phyloP scores from a whole-genome alignment of 2,888 invertebrate genomes.

The Rhagonycha lutea region DNA sequence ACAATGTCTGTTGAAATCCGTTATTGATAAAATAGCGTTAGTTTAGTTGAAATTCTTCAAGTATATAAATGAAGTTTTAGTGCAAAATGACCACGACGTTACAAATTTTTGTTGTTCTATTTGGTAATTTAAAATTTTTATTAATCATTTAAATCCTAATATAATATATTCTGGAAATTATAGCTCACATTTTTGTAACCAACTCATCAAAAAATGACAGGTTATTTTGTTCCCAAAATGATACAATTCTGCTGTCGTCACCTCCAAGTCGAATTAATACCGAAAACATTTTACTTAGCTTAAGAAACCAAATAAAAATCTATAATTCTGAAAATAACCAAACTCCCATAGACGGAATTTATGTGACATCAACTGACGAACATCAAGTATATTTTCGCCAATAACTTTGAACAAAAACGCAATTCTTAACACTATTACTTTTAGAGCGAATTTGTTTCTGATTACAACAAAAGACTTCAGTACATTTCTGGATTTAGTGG shows the following conservation, averaged over 20 bases:
- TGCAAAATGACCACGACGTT: neutral
- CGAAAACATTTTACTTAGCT: neutral
- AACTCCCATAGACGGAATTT: neutral
- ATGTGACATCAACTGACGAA: neutral
- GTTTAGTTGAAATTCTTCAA: neutral
- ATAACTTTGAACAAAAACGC: neutral
- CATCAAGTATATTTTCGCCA: neutral
- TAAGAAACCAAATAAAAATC: neutral
- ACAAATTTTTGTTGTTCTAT: neutral
- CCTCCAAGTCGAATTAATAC: neutral
- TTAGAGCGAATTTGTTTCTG: constrained; percentile 78
- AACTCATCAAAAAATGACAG: neutral
- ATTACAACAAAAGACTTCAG: constrained; percentile 73
- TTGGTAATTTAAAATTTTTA: neutral
- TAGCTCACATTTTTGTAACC: neutral
- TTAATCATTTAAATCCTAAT: neutral
- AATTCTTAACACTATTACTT: constrained; percentile 26
- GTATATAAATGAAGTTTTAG: neutral
- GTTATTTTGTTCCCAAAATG: neutral
- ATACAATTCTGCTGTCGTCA: neutral
- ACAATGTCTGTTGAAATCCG: neutral
- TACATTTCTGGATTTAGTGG: constrained; percentile 85
- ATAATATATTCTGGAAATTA: neutral
- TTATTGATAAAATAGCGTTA: neutral
- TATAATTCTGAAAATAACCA: neutral